Percentiles rank a stretch among this genome's conserved stretches.
Evolutionary conservation across 1,140 invertebrate species (phyloP).

Genomic region (Lamellibrachia luymesi): DNA sequence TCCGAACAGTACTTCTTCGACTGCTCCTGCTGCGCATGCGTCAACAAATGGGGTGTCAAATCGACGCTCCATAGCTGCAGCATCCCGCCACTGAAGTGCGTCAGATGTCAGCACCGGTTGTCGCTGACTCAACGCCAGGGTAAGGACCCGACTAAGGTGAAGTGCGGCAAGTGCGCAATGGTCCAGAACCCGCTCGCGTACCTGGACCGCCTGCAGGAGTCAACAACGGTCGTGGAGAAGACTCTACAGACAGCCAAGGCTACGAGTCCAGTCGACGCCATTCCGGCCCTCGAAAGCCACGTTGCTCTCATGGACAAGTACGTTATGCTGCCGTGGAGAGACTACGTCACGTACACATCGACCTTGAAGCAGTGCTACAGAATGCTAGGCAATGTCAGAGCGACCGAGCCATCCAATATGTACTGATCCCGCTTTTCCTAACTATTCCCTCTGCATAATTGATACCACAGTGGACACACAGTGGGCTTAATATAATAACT

Average conservation of each 20-base stretch:
- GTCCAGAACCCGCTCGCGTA: constrained; percentile 46
- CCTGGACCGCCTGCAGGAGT: constrained; percentile 60
- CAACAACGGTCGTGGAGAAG: constrained; percentile 68
- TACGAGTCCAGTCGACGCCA: constrained; percentile 29
- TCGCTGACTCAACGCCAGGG: constrained; percentile 40
- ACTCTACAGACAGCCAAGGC: constrained; percentile 65
- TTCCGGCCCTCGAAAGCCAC: constrained; percentile 64
- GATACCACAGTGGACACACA: too few species aligned
- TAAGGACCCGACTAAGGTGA: constrained; percentile 1
- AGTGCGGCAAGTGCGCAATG: constrained; percentile 45
- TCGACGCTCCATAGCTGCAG: constrained; percentile 64
- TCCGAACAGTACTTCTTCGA: constrained; percentile 83
- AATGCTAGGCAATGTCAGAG: constrained; percentile 34
- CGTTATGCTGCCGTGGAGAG: constrained; percentile 73
- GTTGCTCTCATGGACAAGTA: constrained; percentile 71
- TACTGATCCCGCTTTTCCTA: neutral
- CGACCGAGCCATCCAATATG: neutral
- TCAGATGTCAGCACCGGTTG: constrained; percentile 51
- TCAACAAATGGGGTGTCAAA: constrained; percentile 78
- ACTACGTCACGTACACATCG: constrained; percentile 81
- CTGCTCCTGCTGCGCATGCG: constrained; percentile 80
- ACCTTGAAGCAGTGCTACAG: constrained; percentile 69
- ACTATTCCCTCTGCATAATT: too few species aligned
- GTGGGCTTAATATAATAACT: too few species aligned
- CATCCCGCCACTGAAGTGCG: constrained; percentile 33